Conservation (phyloP, 2,113 vertebrate genomes). For the Austrofundulus limnaeus region DNA sequence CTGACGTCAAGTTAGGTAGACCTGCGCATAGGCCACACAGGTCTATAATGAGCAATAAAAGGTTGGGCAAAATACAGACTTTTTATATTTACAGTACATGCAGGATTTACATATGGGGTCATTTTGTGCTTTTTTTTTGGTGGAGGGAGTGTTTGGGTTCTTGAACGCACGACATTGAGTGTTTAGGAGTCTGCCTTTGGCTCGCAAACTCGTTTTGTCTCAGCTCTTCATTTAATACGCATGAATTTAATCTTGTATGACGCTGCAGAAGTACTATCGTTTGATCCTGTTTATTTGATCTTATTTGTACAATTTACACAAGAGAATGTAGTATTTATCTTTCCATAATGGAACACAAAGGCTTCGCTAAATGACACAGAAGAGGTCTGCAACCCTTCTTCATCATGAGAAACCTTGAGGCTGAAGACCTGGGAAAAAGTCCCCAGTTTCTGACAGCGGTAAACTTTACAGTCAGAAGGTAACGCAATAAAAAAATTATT, state of each 20-base stretch:
- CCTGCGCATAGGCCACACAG: slow-evolving; percentile 69
- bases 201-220: slow-evolving; percentile 45
- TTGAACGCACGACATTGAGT: slow-evolving; percentile 37
- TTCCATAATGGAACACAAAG: slow-evolving; percentile 26
- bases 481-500: slow-evolving; percentile 71
- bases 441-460: slow-evolving; percentile 43
- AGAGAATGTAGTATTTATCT: slow-evolving; percentile 38
- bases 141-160: slow-evolving; percentile 37
- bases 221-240: slow-evolving; percentile 40
- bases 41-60: slow-evolving; percentile 52
- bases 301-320: slow-evolving; percentile 30
- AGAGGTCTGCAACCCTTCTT: slow-evolving; percentile 22
- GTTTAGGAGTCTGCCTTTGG: slow-evolving; percentile 49
- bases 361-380: slow-evolving; percentile 24
- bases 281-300: slow-evolving; percentile 42
- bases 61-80: slow-evolving; percentile 60
- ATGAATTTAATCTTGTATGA: slow-evolving; percentile 31
- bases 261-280: slow-evolving; percentile 27
- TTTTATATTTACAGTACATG: slow-evolving; percentile 53
- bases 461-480: slow-evolving; percentile 55
- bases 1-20: slow-evolving; percentile 70
- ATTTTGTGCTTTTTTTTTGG: slow-evolving; percentile 39
- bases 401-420: slow-evolving; percentile 46
- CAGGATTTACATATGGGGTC: slow-evolving; percentile 42
- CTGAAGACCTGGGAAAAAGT: slow-evolving; percentile 47